Percentiles rank a stretch among this genome's conserved stretches.
phyloP scores from a whole-genome alignment of 2,797 vertebrate genomes.

The Gambusia yucatana region DNA sequence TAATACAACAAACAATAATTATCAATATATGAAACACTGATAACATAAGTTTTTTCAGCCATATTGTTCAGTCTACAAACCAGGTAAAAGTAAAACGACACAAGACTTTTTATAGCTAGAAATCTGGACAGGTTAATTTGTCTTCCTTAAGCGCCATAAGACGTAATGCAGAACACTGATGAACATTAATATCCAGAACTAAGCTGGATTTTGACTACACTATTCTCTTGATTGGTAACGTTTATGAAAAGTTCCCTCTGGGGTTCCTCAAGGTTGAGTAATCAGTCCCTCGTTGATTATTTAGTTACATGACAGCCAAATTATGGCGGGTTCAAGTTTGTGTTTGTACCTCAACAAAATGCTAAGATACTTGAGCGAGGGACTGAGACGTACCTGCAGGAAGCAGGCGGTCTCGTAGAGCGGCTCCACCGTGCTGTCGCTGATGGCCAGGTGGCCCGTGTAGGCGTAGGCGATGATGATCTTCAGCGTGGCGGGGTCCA shows the following conservation, averaged over 20 bases:
- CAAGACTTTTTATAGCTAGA: background rate
- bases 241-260: background rate
- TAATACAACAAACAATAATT: too few relatives aligned
- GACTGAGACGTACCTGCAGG: slow-evolving; percentile 86
- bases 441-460: slow-evolving; percentile 96
- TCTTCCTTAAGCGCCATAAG: background rate
- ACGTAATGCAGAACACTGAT: background rate
- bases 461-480: slow-evolving; percentile 97
- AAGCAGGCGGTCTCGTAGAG: slow-evolving; percentile 99
- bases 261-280: background rate
- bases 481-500: slow-evolving; percentile 93
- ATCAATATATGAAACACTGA: too few relatives aligned
- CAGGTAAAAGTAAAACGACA: background rate
- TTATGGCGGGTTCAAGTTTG: background rate
- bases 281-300: background rate
- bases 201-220: background rate
- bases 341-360: background rate
- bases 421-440: slow-evolving; percentile 94
- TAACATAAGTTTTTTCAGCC: background rate
- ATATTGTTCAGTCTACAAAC: background rate
- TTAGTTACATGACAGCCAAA: background rate
- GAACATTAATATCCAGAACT: background rate
- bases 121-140: background rate
- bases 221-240: background rate
- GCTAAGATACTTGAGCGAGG: background rate